Evolutionary conservation across 2,888 invertebrate genomes (phyloP), one percentile per base, ranked within the genome.

Genomic region (Thymelicus sylvestris): DNA sequence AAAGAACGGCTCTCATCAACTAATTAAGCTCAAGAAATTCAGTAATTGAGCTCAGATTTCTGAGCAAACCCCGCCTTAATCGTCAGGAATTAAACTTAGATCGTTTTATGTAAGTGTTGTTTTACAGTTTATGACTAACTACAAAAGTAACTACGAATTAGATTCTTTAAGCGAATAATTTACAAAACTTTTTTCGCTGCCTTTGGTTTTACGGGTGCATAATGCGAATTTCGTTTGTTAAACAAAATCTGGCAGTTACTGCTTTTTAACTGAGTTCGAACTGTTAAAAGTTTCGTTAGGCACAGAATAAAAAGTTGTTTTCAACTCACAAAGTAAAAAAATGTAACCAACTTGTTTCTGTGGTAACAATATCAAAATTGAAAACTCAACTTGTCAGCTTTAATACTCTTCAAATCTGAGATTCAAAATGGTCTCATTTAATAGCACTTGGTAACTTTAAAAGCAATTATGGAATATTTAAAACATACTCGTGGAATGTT

Each of bases 11-110:
- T 7, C 55, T 24, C 55, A 55, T 55, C 55, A 52, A 52, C 55
- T 55, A 55, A 55, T 55, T 55, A 24, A 55, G 55, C 19, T 55
- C 12, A 55, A 55, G 55, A 55, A 55, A 55, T 12, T 10, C 55
- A 24, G 10, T 55, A 55, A 55, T 55, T 55, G 55, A 55, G 24
- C 55, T 55, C 55, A 55, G 55, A 24, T 19, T 52, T 52, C 52
- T 19, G 24, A 10, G 55, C 19, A 60, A 7, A 60, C 15, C 0
- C 60, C 60, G 6, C 39, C 6, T n/a, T 39, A 15, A 60, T 60
- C 39, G 39, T 39, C 13, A 39, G 3, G 38, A 60, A 15, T 60
- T 38, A 6, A 60, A 38, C n/a, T 60, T 15, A 8, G 55, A 55
- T 55, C 19, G 12, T 55, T 55, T 55, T 19, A n/a, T 24, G 55